A percentile compares a stretch with the other conserved stretches of the same genome.
These are phyloP conservation scores for Drosophila koepferae DNA, from an alignment of 2,888 invertebrate genomes.

Conservation along the genomic window DNA sequence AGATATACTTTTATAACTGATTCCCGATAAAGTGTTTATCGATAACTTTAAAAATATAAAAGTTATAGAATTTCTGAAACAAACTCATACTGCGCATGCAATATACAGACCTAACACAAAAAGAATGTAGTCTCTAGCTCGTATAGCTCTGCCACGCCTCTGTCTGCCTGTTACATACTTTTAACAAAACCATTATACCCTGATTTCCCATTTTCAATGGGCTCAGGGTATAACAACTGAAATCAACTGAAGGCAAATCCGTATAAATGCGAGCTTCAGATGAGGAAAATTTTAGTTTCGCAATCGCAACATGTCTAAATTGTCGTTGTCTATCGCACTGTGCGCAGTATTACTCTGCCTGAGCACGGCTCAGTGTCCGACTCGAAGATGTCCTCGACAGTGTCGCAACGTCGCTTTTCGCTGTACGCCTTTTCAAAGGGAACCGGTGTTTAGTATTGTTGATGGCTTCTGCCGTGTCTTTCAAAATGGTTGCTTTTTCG, in stretches of 20 bases:
- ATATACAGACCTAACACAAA: too few species aligned
- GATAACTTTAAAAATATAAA: too few species aligned
- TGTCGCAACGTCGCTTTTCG: constrained; percentile 22
- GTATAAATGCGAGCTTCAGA: constrained; percentile 19
- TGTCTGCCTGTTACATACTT: too few species aligned
- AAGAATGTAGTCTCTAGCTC: too few species aligned
- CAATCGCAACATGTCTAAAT: constrained; percentile 21
- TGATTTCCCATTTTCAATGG: too few species aligned
- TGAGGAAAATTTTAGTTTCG: constrained; percentile 2
- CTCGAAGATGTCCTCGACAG: neutral
- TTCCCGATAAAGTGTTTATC: too few species aligned
- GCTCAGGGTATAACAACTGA: neutral
- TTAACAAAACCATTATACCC: too few species aligned
- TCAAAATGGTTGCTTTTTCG: constrained; percentile 55
- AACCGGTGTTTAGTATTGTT: constrained; percentile 43
- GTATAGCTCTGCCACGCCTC: too few species aligned
- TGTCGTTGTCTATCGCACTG: constrained; percentile 8
- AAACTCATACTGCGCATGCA: too few species aligned
- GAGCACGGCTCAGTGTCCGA: constrained; percentile 10
- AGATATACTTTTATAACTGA: too few species aligned
- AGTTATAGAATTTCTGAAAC: too few species aligned
- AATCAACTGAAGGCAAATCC: neutral
- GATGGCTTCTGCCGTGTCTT: constrained; percentile 44
- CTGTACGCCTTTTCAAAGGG: constrained; percentile 40
- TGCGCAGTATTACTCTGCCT: constrained; percentile 8